Base-by-base conservation (phyloP, 2,113 vertebrate genomes). In the Plectropomus leopardus region DNA sequence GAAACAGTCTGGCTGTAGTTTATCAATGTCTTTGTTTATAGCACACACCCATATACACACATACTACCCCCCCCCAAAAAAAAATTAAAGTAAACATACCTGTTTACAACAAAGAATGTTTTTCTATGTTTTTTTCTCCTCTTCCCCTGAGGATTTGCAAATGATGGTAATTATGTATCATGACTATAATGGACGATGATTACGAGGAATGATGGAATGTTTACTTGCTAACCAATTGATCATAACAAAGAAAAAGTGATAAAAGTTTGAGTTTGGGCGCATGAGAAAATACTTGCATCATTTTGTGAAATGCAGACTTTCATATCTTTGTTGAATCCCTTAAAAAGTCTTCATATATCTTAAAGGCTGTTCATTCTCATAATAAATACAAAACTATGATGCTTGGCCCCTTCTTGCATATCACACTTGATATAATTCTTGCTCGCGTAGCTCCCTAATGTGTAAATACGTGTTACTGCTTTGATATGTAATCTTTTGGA, bases 1-100 rank as follows among this genome's bases (percentile, higher is more conserved):
- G 23, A 23, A 54, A 24, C 55, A 67, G 63, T 24, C 73, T 73
- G 83, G 78, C 32, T 71, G 21, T 26, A 53, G 54, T 36, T 57
- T 47, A 72, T 77, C 30, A 68, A n/a, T 57, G 45, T 69, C 21
- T 26, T 21, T 24, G 4, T 10, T 28, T 45, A 8, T n/a, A 16
- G 3, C 8, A 60, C 9, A 55, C 36, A 54, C 6, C 44, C 13
- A 51, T 15, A 23, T 1, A 55, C 24, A 65, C 63, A n/a, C 24
- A 47, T 26, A 68, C 23, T 55, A 57, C 16, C 3, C n/a, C n/a
- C n/a, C n/a, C n/a, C n/a, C n/a, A n/a, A 10, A 40, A 17, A 54
- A 28, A 48, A 21, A 0, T 5, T 17, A 34, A 2, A 57, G 2
- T 69, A 1, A 24, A 54, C 23, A 44, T 15, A 11, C 55, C 19